Evolutionary conservation across 2,113 vertebrate species (phyloP).

Genomic region (Coregonus clupeaformis): DNA sequence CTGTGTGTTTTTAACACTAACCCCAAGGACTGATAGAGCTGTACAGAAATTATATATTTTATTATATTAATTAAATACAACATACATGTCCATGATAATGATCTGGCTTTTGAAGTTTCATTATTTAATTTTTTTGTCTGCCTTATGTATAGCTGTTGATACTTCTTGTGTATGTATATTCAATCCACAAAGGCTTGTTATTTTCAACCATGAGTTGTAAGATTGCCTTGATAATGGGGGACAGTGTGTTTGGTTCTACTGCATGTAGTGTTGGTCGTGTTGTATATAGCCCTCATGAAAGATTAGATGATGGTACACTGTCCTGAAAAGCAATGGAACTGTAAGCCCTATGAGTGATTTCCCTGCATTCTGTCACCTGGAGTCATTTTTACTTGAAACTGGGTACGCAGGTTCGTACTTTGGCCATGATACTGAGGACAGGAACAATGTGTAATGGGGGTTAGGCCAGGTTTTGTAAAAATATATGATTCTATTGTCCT

Average conservation of each 20-base stretch:
- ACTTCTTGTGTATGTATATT: conserved; percentile 46
- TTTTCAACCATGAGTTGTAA: conserved; percentile 41
- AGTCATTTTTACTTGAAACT: conserved; percentile 73
- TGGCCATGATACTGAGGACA: conserved; percentile 62
- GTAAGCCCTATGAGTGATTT: conserved; percentile 29
- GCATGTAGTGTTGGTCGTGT: conserved; percentile 19
- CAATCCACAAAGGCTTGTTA: conserved; percentile 43
- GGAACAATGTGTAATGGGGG: not conserved
- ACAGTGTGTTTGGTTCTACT: conserved; percentile 20
- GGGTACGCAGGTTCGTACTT: conserved; percentile 85
- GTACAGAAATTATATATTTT: conserved; percentile 75
- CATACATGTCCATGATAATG: conserved; percentile 52
- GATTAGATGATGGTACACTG: conserved; percentile 62
- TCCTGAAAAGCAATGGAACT: conserved; percentile 27
- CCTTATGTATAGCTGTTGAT: conserved; percentile 55
- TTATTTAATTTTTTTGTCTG: conserved; percentile 60
- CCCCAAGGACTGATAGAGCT: conserved; percentile 70
- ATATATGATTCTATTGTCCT: conserved; percentile 64
- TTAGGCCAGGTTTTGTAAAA: not conserved
- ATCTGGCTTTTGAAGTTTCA: conserved; percentile 37
- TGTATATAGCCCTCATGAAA: conserved; percentile 50
- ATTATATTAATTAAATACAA: conserved; percentile 28
- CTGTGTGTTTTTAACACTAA: conserved; percentile 80
- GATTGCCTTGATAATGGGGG: conserved; percentile 42
- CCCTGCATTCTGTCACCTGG: conserved; percentile 49